phyloP scores from a whole-genome alignment of 2,113 vertebrate species.

The Entosphenus tridentatus region DNA sequence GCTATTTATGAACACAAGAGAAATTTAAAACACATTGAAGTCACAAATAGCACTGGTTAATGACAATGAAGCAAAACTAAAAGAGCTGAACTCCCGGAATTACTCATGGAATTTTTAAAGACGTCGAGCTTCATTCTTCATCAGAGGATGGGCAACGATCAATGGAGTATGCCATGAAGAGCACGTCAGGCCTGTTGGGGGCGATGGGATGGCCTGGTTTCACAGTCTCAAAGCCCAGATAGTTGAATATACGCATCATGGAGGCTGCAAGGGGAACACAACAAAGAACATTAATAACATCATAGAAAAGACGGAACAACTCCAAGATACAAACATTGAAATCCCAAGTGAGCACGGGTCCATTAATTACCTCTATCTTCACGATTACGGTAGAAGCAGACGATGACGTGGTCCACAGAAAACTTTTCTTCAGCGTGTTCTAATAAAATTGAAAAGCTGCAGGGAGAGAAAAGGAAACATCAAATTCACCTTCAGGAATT shows the following conservation, averaged over 20 bases:
- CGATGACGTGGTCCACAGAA: constrained; percentile 67
- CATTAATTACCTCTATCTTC: constrained; percentile 63
- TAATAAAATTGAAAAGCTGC: constrained; percentile 63
- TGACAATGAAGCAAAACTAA: no score
- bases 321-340: not conserved
- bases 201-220: constrained; percentile 95
- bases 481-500: not conserved
- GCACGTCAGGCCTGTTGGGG: constrained; percentile 85
- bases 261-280: constrained; percentile 29
- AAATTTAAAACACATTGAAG: no score
- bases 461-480: constrained; percentile 10
- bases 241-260: constrained; percentile 83
- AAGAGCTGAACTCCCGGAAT: no score
- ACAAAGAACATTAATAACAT: not conserved
- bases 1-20: no score
- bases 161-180: constrained; percentile 96
- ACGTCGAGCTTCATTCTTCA: constrained; percentile 32
- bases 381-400: constrained; percentile 83
- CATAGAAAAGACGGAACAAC: not conserved
- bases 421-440: constrained; percentile 89
- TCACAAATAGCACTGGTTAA: no score
- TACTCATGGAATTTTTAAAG: no score
- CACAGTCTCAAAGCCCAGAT: constrained; percentile 99
- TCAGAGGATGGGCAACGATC: constrained; percentile 61
- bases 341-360: not conserved